A percentile compares a stretch with the other conserved stretches of the same genome.
phyloP scores from a whole-genome alignment of 1,140 invertebrate genomes.

The Aphelenchoides avenae region DNA sequence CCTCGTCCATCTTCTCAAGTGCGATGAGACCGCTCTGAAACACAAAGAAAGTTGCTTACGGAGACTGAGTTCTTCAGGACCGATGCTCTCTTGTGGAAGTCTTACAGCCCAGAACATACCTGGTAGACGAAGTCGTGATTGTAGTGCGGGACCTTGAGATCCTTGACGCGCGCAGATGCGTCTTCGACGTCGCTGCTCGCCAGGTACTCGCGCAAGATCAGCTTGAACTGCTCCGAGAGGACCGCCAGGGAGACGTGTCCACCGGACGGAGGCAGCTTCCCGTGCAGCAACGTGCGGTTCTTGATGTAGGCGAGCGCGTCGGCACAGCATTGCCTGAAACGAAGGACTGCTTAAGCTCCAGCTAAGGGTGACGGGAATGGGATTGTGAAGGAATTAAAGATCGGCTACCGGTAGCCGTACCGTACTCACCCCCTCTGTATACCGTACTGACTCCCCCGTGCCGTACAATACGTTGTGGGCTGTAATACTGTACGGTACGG shows the following conservation, averaged over 20 bases:
- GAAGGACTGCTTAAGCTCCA: too few species aligned
- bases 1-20: constrained; percentile 42
- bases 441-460: too few species aligned
- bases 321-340: constrained; percentile 21
- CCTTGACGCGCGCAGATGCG: constrained; percentile 21
- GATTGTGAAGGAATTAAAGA: too few species aligned
- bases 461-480: too few species aligned
- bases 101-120: constrained; percentile 18
- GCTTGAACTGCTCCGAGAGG: constrained; percentile 37
- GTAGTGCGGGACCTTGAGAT: constrained; percentile 39
- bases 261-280: constrained; percentile 16
- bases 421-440: too few species aligned
- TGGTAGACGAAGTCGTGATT: constrained; percentile 43
- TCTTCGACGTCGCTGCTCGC: constrained; percentile 31
- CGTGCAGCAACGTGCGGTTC: constrained; percentile 17
- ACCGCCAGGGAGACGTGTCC: constrained; percentile 33
- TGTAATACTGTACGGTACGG: too few species aligned
- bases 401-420: too few species aligned
- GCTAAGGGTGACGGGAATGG: too few species aligned
- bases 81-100: neutral
- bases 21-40: constrained; percentile 37
- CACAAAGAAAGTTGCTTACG: too few species aligned
- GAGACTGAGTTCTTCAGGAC: too few species aligned
- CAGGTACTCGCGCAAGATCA: constrained; percentile 31
- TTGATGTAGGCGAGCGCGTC: constrained; percentile 27